Conservation (phyloP, 1,140 invertebrate genomes). For the Leptinotarsa undecemlineata region DNA sequence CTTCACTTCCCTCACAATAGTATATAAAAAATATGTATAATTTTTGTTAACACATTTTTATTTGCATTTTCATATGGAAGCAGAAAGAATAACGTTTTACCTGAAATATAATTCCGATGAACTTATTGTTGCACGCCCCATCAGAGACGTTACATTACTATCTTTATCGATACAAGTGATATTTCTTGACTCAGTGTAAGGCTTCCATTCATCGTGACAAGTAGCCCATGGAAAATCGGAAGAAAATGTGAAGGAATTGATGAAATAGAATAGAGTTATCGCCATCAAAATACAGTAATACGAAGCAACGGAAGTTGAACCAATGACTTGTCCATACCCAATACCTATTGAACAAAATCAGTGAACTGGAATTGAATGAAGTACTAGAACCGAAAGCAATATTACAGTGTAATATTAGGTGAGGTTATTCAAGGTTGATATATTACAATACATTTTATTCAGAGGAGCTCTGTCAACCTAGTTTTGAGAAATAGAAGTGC, state of each 20-base stretch:
- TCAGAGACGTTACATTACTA: constrained; percentile 28
- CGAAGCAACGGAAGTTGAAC: constrained; percentile 69
- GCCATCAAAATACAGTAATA: constrained; percentile 85
- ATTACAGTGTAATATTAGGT: too few species aligned
- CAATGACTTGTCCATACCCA: constrained; percentile 77
- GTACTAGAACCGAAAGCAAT: too few species aligned
- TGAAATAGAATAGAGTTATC: constrained; percentile 75
- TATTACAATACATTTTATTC: too few species aligned
- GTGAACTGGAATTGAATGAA: too few species aligned
- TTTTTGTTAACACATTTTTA: too few species aligned
- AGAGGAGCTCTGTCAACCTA: too few species aligned
- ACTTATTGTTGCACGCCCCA: constrained; percentile 51
- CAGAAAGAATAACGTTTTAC: constrained; percentile 45
- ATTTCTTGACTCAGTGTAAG: constrained; percentile 34
- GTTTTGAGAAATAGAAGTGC: too few species aligned
- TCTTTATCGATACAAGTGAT: constrained; percentile 43
- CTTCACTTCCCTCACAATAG: too few species aligned
- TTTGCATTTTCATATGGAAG: too few species aligned
- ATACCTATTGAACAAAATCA: constrained; percentile 64
- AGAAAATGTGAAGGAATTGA: constrained; percentile 63
- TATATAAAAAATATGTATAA: too few species aligned
- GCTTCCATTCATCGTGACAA: constrained; percentile 66
- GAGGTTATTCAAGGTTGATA: too few species aligned
- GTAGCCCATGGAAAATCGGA: constrained; percentile 68
- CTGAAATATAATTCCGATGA: constrained; percentile 66